Base-by-base conservation (phyloP, 2,888 invertebrate species). In the Timema cristinae region DNA sequence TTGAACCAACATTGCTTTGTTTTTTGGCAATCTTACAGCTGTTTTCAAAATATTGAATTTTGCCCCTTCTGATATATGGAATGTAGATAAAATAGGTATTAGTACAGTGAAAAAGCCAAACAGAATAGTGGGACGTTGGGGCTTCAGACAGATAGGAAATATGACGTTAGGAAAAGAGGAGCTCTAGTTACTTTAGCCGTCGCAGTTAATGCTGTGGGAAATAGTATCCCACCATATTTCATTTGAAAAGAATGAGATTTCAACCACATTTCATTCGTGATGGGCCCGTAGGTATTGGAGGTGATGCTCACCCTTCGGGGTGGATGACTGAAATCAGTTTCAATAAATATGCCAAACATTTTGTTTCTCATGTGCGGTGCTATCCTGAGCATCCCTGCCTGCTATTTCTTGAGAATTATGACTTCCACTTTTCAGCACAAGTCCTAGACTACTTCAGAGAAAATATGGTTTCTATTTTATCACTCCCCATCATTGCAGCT, bases 1-100 rank as follows among this genome's bases (percentile, higher is more conserved):
- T 71, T 49, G 71, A 68, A 70, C 63, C 8, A 79, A 77, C 72
- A 81, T 87, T 67, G 82, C 85, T 72, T 86, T 87, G 0, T 85
- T 86, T 56, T 84, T 87, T 69, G 63, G 68, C 10, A 73, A 73
- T 52, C 63, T 73, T 15, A 56, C 71, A 32, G 10, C n/a, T n/a
- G 72, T 72, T 50, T 69, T 69, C 50, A 63, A 72, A 15, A 47
- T 50, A 50, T 56, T 61, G 50, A 68, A 68, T 47, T 48, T 72
- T 50, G 32, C 8, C 50, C 50, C 68, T n/a, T n/a, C n/a, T 50
- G 68, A 72, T 51, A 69, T 72, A 4, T 72, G 32, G 5, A 72
- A 61, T 69, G 11, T 69, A 1, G 69, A 72, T 61, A 69, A 72
- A 50, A 72, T 69, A 16, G 72, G 66, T 13, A 67, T 63, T 13